phyloP scores from a whole-genome alignment of 2,888 invertebrate genomes.

The Hypomecis atomaria region DNA sequence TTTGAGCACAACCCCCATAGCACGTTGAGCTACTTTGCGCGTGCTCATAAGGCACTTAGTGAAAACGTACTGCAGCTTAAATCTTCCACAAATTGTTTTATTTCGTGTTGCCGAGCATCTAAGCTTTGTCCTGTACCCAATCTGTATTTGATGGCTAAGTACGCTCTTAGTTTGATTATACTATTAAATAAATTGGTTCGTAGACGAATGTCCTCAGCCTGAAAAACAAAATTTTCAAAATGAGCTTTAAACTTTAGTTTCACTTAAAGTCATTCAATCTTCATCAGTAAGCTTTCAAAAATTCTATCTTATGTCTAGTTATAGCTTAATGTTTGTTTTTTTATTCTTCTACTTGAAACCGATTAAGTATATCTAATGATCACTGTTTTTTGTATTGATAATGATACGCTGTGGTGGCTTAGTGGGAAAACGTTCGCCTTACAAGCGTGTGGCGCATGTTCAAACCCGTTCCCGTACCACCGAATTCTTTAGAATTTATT shows the following conservation, averaged over 20 bases:
- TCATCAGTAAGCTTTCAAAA: constrained; percentile 22
- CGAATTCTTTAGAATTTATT: too few species aligned
- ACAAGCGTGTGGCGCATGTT: too few species aligned
- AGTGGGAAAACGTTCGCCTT: too few species aligned
- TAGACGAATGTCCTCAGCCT: not conserved
- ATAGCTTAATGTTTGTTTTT: constrained; percentile 28
- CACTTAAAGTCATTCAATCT: constrained; percentile 22
- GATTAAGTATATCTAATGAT: too few species aligned
- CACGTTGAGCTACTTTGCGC: too few species aligned
- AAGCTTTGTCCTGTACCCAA: constrained; percentile 11
- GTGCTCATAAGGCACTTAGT: constrained; percentile 17
- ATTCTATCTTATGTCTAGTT: constrained; percentile 13
- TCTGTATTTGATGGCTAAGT: constrained; percentile 10
- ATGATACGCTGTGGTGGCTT: too few species aligned
- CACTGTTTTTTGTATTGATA: too few species aligned
- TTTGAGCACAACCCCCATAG: too few species aligned
- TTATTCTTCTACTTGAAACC: too few species aligned
- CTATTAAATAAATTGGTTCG: constrained; percentile 2
- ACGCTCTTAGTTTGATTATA: constrained; percentile 22
- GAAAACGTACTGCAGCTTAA: constrained; percentile 58
- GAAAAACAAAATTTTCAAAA: not conserved
- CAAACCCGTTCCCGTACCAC: too few species aligned
- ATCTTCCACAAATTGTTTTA: constrained; percentile 65
- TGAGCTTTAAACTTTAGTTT: not conserved
- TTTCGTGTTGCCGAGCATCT: constrained; percentile 41